Base-by-base conservation (phyloP, 1,140 invertebrate species). In the Ceratina calcarata region DNA sequence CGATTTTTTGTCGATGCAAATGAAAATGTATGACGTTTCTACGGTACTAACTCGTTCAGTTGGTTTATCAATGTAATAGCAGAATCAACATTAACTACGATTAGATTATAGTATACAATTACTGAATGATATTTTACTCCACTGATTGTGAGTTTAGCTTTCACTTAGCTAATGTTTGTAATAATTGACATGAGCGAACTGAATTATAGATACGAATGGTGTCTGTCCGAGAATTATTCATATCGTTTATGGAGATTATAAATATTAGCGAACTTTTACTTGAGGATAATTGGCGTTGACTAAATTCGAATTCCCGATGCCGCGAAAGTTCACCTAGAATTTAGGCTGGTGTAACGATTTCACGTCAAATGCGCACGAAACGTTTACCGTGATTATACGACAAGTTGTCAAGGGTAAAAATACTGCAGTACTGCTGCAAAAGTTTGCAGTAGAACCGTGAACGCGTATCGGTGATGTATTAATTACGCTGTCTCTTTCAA, bases 321-420 rank as follows among this genome's bases (percentile, higher is more conserved):
- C 16, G 37, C 24, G 49, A 78, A 32, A 72, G 76, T 72, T 72
- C 32, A 32, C 55, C 32, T 60, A 65, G 51, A 37, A 16, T 72
- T 78, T 78, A 71, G 75, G 49, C n/a, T 72, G 18, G 60, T 64
- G 20, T 78, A 78, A 78, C 60, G 68, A 78, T 78, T 78, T 65
- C 51, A 78, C 69, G 51, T 78, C 60, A 60, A 57, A 12, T 55
- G 68, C 60, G 69, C 80, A 69, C 81, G 64, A 80, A 45, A 82
- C 77, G 55, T 82, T 82, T 80, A 70, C 70, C 60, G 27, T 69
- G 61, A 82, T 82, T 82, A 82, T 66, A 70, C 75, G 66, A 70
- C 65, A 60, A 76, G 66, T 80, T 71, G 78, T 83, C 81, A 83
- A 83, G 81, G 81, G 78, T 83, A 83, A 81, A 83, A 83, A 67